Evolutionary conservation across 1,140 invertebrate species (phyloP).

Genomic region (Drosophila murphyi): DNA sequence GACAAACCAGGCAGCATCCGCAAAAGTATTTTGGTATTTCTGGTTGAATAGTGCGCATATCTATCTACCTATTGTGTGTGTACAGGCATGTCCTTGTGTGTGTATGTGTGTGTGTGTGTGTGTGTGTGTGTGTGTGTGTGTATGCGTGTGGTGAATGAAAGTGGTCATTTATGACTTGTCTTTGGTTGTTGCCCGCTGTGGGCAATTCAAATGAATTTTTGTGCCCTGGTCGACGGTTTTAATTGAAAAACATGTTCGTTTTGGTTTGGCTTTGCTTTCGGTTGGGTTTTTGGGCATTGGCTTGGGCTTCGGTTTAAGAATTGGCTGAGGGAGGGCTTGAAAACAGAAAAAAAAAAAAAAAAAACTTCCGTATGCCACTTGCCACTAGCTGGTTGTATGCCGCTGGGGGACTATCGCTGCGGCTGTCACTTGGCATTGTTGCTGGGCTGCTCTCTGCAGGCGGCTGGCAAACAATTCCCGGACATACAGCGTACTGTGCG

Average conservation of each 20-base stretch:
- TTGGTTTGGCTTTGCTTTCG: constrained; percentile 66
- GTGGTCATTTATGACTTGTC: constrained; percentile 67
- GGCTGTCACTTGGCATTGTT: constrained; percentile 18
- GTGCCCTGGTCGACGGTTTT: constrained; percentile 67
- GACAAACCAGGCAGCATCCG: neutral
- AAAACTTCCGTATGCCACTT: constrained; percentile 46
- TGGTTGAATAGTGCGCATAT: neutral
- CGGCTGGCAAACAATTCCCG: constrained; percentile 68
- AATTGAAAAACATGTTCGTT: constrained; percentile 81
- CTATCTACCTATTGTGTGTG: neutral
- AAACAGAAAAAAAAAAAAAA: too few relatives aligned
- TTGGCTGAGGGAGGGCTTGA: neutral
- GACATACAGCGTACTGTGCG: constrained; percentile 66
- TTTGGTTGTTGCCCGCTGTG: constrained; percentile 40
- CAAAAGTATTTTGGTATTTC: neutral
- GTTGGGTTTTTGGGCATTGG: constrained; percentile 44
- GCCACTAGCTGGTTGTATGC: constrained; percentile 61
- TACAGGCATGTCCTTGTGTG: neutral
- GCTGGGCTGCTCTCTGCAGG: constrained; percentile 18
- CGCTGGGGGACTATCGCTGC: constrained; percentile 34
- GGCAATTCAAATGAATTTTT: constrained; percentile 76
- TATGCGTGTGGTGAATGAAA: constrained; percentile 4
- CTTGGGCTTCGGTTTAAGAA: too few relatives aligned
- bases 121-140: neutral
- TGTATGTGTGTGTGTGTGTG: too few relatives aligned